Evolutionary conservation across 2,113 vertebrate species (phyloP).

Genomic region (Pipa parva): DNA sequence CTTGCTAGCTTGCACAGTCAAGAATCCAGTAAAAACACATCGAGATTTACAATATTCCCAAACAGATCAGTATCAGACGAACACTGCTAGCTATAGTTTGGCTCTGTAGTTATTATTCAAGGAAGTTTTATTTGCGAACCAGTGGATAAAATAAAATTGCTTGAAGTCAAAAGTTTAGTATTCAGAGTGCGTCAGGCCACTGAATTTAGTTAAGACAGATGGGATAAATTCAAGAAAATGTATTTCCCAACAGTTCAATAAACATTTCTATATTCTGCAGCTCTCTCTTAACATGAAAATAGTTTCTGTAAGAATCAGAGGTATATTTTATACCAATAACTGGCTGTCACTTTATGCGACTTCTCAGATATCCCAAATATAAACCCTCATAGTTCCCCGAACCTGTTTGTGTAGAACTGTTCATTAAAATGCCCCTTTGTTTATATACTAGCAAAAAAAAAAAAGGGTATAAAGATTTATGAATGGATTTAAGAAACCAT

Average conservation of each 20-base stretch:
- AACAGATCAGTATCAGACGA: conserved; percentile 34
- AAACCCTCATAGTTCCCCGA: no score
- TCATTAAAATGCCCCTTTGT: no score
- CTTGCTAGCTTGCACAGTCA: conserved; percentile 9
- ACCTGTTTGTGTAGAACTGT: no score
- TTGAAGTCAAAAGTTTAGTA: conserved; percentile 31
- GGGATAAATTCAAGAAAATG: conserved; percentile 33
- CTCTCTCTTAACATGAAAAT: conserved; percentile 2
- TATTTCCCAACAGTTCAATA: conserved; percentile 32
- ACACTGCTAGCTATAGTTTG: conserved; percentile 27
- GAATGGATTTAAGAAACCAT: no score
- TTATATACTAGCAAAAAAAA: no score
- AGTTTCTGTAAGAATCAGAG: conserved; percentile 17
- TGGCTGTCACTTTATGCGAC: not conserved
- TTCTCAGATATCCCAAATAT: not conserved
- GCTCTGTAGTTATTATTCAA: conserved; percentile 22
- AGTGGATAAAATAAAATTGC: conserved; percentile 31
- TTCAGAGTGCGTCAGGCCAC: conserved; percentile 24
- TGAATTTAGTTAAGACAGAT: conserved; percentile 30
- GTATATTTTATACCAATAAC: not conserved
- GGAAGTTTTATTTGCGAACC: conserved; percentile 19
- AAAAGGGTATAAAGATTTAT: no score
- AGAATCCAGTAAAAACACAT: conserved; percentile 17
- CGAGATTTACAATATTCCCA: conserved; percentile 23
- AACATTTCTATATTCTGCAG: conserved; percentile 15